phyloP scores from a whole-genome alignment of 37 sponge, comb jelly and placozoan genomes.

The Theonella swinhoei region DNA sequence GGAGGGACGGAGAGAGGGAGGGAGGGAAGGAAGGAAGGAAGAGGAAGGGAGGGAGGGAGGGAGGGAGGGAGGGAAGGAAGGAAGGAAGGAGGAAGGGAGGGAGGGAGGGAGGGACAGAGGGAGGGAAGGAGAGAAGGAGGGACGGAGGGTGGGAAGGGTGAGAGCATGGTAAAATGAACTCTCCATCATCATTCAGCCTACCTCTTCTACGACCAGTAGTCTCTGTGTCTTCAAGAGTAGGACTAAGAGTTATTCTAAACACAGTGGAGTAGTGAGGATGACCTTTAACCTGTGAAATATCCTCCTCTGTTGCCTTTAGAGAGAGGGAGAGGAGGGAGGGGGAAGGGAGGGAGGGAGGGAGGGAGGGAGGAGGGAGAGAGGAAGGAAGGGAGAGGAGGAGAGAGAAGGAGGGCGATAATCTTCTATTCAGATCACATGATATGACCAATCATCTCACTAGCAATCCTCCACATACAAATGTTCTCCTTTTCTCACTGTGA shows the following conservation, averaged over 20 bases:
- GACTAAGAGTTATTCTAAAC: constrained; percentile 36
- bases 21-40: neutral
- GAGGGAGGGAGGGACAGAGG: too few relatives aligned
- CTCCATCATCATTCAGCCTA: constrained; percentile 10
- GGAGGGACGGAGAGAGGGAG: too few relatives aligned
- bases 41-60: neutral
- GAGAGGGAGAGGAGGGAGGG: neutral
- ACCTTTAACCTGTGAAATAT: neutral
- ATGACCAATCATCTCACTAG: too few relatives aligned
- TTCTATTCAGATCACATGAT: too few relatives aligned
- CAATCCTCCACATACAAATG: constrained; percentile 21
- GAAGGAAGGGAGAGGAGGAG: neutral
- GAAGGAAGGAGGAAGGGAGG: neutral
- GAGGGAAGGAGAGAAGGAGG: neutral
- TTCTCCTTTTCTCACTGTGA: constrained; percentile 22
- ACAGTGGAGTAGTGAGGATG: constrained; percentile 40
- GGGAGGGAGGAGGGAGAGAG: neutral
- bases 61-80: neutral
- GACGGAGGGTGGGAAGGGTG: neutral
- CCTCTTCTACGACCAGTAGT: constrained; percentile 5
- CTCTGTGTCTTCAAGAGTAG: neutral
- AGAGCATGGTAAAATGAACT: neutral
- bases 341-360: neutral
- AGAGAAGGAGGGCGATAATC: neutral
- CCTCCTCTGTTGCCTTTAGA: constrained; percentile 3